Evolutionary conservation across 2,888 invertebrate genomes (phyloP).

Genomic region (Amorpha juglandis): DNA sequence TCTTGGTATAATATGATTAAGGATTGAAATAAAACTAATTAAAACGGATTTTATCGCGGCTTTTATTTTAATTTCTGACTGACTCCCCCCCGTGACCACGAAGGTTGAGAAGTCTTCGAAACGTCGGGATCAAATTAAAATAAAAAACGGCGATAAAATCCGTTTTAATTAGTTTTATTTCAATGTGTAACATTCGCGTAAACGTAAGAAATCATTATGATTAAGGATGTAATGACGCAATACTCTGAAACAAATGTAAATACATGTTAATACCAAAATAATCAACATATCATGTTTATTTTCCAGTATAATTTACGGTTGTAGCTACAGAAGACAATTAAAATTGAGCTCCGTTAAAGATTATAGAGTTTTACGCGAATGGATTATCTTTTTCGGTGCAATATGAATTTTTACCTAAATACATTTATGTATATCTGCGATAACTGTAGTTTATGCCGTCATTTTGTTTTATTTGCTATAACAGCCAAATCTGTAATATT

Average conservation of each 20-base stretch:
- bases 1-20: too few species aligned
- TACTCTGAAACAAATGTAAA: background rate
- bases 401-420: slow-evolving; percentile 1
- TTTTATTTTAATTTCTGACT: too few species aligned
- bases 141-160: too few species aligned
- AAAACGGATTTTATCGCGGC: too few species aligned
- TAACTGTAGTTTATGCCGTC: background rate
- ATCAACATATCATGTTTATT: background rate
- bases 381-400: slow-evolving; percentile 2
- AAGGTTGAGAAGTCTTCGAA: too few species aligned
- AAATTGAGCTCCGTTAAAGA: background rate
- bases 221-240: background rate
- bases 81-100: too few species aligned
- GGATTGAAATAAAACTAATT: too few species aligned
- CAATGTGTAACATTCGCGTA: too few species aligned
- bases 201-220: background rate
- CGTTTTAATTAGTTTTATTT: too few species aligned
- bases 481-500: background rate
- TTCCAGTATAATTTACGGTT: background rate
- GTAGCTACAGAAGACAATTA: background rate
- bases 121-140: too few species aligned
- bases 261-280: background rate
- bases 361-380: background rate
- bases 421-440: background rate
- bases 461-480: background rate